Evolutionary conservation across 2,888 invertebrate genomes (phyloP).

Genomic region (Leptinotarsa haldemani): DNA sequence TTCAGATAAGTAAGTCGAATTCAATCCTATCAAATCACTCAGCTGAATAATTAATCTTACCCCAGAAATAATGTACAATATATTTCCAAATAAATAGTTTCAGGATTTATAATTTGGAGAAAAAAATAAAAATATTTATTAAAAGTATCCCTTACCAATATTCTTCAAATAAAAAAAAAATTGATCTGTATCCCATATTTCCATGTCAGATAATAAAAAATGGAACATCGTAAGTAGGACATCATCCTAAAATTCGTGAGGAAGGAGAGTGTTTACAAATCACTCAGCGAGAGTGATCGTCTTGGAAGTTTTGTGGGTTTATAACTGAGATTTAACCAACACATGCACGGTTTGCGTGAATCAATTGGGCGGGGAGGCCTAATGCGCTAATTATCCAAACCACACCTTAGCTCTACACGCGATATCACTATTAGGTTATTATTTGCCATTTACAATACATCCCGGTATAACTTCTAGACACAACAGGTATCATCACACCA

Average conservation of each 20-base stretch:
- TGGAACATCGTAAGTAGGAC: not conserved
- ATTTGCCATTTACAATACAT: constrained; percentile 39
- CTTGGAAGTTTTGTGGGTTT: constrained; percentile 1
- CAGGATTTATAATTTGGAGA: too few relatives aligned
- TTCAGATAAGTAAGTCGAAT: too few relatives aligned
- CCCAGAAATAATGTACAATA: too few relatives aligned
- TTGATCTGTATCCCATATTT: not conserved
- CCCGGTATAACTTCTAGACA: not conserved
- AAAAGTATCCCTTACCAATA: too few relatives aligned
- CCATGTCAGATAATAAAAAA: not conserved
- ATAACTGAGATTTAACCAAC: constrained; percentile 41
- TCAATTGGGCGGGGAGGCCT: constrained; percentile 58
- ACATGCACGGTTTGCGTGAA: constrained; percentile 49
- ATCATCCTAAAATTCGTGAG: not conserved
- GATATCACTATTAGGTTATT: constrained; percentile 56
- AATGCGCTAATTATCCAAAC: constrained; percentile 61
- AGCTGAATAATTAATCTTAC: too few relatives aligned
- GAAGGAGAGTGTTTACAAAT: not conserved
- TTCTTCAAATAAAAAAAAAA: too few relatives aligned
- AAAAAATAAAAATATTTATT: too few relatives aligned
- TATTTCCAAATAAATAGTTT: too few relatives aligned
- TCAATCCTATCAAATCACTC: too few relatives aligned
- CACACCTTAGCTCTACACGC: constrained; percentile 60
- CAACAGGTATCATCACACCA: not conserved
- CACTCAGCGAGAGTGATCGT: not conserved